Conservation (phyloP, 2,113 vertebrate species). For the Pseudonaja textilis region DNA sequence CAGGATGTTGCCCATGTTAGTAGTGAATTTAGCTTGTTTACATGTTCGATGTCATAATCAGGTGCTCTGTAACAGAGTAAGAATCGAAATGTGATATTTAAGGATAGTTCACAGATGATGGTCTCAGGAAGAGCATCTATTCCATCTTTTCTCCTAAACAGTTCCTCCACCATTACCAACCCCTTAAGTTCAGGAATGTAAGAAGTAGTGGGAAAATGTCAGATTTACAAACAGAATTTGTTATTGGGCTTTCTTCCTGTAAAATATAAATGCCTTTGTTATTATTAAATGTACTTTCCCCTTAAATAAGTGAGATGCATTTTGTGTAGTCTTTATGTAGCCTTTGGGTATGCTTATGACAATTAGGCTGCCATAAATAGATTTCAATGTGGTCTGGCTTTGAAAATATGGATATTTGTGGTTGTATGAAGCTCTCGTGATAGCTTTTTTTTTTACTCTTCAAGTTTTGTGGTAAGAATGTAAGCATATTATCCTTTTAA, state of each 20-base stretch:
- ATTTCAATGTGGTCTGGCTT: not conserved
- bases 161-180: not conserved
- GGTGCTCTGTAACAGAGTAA: too few species aligned
- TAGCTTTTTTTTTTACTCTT: not conserved
- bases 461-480: not conserved
- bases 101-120: too few species aligned
- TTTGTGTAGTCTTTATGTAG: not conserved
- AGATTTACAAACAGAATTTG: not conserved
- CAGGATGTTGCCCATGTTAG: too few species aligned
- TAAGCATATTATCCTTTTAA: not conserved
- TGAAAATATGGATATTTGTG: not conserved
- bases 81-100: too few species aligned
- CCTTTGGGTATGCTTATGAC: not conserved
- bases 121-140: not conserved
- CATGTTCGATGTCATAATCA: too few species aligned
- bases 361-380: not conserved
- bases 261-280: not conserved
- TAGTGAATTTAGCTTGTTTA: too few species aligned
- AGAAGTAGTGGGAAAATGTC: not conserved
- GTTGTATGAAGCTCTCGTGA: not conserved
- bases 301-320: not conserved
- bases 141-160: not conserved
- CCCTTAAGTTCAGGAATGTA: not conserved
- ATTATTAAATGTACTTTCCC: not conserved
- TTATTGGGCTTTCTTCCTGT: not conserved